Base-by-base conservation (phyloP, 1,140 invertebrate genomes). In the Drosophila setifemur region DNA sequence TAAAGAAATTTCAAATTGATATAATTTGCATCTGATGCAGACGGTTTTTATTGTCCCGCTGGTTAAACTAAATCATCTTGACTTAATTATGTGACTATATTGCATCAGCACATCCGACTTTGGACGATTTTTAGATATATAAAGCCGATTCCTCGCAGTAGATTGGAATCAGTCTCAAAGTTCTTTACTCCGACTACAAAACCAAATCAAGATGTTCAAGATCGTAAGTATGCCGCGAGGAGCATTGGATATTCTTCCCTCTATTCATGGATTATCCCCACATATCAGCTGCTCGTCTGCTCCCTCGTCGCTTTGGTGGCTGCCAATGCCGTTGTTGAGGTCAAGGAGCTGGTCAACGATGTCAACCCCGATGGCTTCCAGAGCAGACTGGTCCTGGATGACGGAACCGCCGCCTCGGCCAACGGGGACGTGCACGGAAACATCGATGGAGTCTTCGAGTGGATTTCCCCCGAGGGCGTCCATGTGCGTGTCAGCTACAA, bases 401-500 rank as follows among this genome's bases (percentile, higher is more conserved):
- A 94, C 73, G 93, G 93, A 11, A 93, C 93, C 48, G 82, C 89
- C 12, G 91, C 91, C n/a, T 86, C 92, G 21, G 92, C 93, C 23
- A 85, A 78, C 42, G 93, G 93, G n/a, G 75, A 88, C 70, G 67
- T 33, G 7, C 70, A 88, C 25, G 86, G 81, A 12, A 85, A 89
- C 60, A 70, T 81, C 2, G 57, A 90, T 2, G 89, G 89, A 14
- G 42, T 25, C 16, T 88, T 57, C 40, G 55, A 70, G 40, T 90
- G 72, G 72, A 48, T 81, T 12, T 82, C 83, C 4, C 85, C 85
- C 35, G 91, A 92, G 71, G 92, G 92, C 9, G 76, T 83, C 52
- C 91, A 81, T 1, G 89, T 92, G 29, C 66, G 89, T 1, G 82
- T 93, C 2, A 88, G 86, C 14, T 94, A 93, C 71, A 91, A 91